phyloP scores from a whole-genome alignment of 1,140 invertebrate species.

The Drosophila biarmipes region DNA sequence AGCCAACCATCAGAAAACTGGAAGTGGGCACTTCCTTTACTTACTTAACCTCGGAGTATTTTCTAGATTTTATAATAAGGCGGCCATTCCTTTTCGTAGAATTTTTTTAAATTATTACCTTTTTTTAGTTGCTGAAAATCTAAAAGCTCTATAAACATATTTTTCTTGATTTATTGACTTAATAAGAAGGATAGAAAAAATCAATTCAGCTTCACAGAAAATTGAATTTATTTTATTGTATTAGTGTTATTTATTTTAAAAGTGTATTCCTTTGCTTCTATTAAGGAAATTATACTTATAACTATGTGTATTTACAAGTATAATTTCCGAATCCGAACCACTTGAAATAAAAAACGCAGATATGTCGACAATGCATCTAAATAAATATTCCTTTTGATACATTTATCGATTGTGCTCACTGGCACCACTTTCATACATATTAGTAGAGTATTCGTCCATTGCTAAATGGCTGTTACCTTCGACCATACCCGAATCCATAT shows the following conservation, averaged over 20 bases:
- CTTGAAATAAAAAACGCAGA: constrained; percentile 3
- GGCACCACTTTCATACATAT: constrained; percentile 35
- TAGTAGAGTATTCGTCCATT: constrained; percentile 28
- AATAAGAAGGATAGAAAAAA: not conserved
- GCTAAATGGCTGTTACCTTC: constrained; percentile 26
- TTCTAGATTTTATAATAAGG: no score
- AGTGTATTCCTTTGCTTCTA: constrained; percentile 8
- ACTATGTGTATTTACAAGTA: constrained; percentile 37
- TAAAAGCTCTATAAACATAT: no score
- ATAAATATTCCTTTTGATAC: constrained; percentile 6
- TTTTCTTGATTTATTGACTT: not conserved
- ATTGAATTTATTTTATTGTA: constrained; percentile 14
- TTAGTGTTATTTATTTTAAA: constrained; percentile 18
- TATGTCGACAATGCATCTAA: constrained; percentile 35
- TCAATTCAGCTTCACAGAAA: not conserved
- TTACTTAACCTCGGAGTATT: not conserved
- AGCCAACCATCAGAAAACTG: not conserved
- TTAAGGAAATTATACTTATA: constrained; percentile 29
- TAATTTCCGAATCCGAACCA: constrained; percentile 47
- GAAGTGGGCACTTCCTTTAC: no score
- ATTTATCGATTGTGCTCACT: constrained; percentile 34
- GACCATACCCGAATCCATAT: constrained; percentile 22
- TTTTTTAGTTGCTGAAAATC: not conserved
- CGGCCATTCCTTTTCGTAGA: no score
- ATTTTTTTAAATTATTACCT: not conserved